These are phyloP conservation scores for Hipposideros armiger DNA, from an alignment of 2,113 vertebrate genomes.

Conservation along the genomic window DNA sequence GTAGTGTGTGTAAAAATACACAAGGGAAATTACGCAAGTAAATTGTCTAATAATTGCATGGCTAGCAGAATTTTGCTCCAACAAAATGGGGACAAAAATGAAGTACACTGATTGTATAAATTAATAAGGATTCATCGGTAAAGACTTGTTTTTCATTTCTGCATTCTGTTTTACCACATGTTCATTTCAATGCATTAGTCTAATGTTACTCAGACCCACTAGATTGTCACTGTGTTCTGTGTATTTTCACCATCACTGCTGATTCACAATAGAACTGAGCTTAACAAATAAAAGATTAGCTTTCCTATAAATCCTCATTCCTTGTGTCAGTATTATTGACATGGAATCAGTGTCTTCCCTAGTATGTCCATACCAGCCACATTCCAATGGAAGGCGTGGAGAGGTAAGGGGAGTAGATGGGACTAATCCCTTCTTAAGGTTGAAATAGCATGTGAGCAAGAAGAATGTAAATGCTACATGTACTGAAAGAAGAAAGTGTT, in stretches of 20 bases:
- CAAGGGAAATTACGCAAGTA: not conserved
- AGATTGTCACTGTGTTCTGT: not conserved
- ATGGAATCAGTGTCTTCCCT: not conserved
- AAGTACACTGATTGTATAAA: not conserved
- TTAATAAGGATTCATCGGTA: conserved; percentile 23
- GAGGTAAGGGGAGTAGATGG: not conserved
- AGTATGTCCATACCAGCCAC: not conserved
- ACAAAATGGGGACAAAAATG: not conserved
- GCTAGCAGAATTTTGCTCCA: conserved; percentile 49
- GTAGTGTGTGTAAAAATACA: not conserved
- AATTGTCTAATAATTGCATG: not conserved
- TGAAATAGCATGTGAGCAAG: not conserved
- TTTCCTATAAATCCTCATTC: not conserved
- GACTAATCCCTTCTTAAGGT: not conserved
- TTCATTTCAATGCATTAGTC: not conserved
- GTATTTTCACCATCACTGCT: not conserved
- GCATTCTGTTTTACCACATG: not conserved
- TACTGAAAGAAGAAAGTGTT: not conserved
- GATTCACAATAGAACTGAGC: not conserved
- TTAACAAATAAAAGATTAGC: not conserved
- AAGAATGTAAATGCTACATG: not conserved
- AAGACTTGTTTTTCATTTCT: not conserved
- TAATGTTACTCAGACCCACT: not conserved
- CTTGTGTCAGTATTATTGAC: not conserved
- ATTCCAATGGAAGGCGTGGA: not conserved